Evolutionary conservation across 2,113 vertebrate species (phyloP), one percentile per base, ranked within the genome.

Genomic region (Alexandromys fortis): DNA sequence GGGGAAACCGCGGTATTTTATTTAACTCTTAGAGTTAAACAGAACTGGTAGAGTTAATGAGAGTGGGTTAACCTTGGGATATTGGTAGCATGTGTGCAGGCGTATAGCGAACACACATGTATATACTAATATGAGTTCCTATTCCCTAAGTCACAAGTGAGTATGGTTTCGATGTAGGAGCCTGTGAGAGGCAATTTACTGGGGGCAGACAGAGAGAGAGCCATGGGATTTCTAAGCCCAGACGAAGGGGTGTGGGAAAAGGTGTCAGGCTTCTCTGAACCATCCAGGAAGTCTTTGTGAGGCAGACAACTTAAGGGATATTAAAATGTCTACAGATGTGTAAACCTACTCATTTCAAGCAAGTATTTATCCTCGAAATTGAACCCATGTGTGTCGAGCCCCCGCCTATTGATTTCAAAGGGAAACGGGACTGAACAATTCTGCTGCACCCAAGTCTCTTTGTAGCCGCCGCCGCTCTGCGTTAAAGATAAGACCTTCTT

Each of bases 381-480:
- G 96, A 98, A 97, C 70, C 97, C 98, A 97, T 96, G 94, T 96
- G 97, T 97, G 96, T 95, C 55, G 52, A 95, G 72, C 95, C 97
- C 87, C 90, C 85, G 92, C 92, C 86, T 67, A 86, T 61, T 97
- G 95, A 96, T 97, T 98, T 98, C 97, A 97, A 97, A 98, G 97
- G 90, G 81, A 97, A 95, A 90, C 47, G 33, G 76, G 73, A 68
- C 90, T 75, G 94, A 90, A 92, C 93, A 86, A 97, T 97, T 97
- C 70, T 55, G 79, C 92, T 97, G 49, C 70, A 92, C 95, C 93
- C 90, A 94, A 83, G 92, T 94, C 97, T 94, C 61, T 92, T 87
- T 79, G 94, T 95, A 97, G 94, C 98, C 98, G 98, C 99, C 99
- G 98, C 98, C 99, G 99, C 98, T 99, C 98, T 97, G 97, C 97